Evolutionary conservation across 2,888 invertebrate genomes (phyloP).

Genomic region (Diarsia dahlii): DNA sequence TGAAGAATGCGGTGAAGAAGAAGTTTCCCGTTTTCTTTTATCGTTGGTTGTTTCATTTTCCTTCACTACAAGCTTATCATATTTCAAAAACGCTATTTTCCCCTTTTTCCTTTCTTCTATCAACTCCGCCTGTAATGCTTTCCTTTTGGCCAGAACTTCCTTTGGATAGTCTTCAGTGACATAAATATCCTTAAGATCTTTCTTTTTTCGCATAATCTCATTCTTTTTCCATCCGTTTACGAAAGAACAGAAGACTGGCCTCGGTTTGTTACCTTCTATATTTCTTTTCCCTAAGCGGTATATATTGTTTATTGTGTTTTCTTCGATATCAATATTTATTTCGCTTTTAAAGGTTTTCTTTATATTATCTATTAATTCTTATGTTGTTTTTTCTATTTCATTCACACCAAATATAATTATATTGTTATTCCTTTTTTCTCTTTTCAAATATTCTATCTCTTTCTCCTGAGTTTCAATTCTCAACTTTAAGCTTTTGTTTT

Average conservation of each 20-base stretch:
- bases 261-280: too few relatives aligned
- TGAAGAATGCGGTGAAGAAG: too few relatives aligned
- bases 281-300: too few relatives aligned
- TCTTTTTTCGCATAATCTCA: neutral
- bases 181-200: too few relatives aligned
- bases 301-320: too few relatives aligned
- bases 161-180: too few relatives aligned
- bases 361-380: neutral
- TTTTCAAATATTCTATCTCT: constrained; percentile 2
- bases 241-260: neutral
- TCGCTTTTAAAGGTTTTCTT: too few relatives aligned
- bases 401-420: neutral
- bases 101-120: neutral
- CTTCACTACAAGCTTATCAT: neutral
- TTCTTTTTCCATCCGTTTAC: constrained; percentile 1
- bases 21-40: too few relatives aligned
- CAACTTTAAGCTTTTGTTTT: neutral
- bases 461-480: neutral
- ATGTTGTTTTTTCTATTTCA: neutral
- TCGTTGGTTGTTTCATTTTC: too few relatives aligned
- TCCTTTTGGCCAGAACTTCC: too few relatives aligned
- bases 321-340: too few relatives aligned
- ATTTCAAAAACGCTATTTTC: neutral
- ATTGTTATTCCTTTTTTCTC: neutral
- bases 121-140: too few relatives aligned